Base-by-base conservation (phyloP, 2,113 vertebrate genomes). In the Lonchura striata region DNA sequence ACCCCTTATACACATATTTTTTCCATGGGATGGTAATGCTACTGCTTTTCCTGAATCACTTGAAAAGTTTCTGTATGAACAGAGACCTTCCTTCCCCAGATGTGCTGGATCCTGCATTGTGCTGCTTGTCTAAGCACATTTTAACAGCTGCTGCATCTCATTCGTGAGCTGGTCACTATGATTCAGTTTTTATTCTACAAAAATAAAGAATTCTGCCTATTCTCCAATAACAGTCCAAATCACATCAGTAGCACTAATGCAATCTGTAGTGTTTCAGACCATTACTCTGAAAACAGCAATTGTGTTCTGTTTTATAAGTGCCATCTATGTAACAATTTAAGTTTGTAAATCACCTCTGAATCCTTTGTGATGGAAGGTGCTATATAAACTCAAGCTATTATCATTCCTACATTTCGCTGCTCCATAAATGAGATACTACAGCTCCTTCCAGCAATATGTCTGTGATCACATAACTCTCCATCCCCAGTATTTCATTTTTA, bases 331-430 rank as follows among this genome's bases (percentile, higher is more conserved):
- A 96, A 95, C 71, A 83, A 82, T 84, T 97, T 94, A 95, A 83
- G 90, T 96, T 95, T 94, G 92, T 95, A 96, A 96, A 96, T 95
- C 95, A 96, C 82, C 71, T 88, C 65, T 78, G 88, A 89, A 94
- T 93, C 72, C 76, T 92, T 92, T 86, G 90, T 94, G 92, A 86
- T 86, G 86, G 88, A 95, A 95, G 80, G 86, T 75, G 64, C 82
- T 84, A 71, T 37, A 94, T 81, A 95, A 96, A 90, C 57, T 92
- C 18, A 1, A 75, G 86, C 90, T 94, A 88, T 94, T 94, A 92
- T 81, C 66, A 94, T 82, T 94, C 82, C 88, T 78, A 78, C 90
- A 91, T 96, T 90, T 94, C 92, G 86, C 52, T 86, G 88, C 82
- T 88, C 80, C 76, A 88, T 95, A 92, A 94, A 92, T 78, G 80